Conservation (phyloP, 2,888 invertebrate genomes). For the Chloromyia formosa region DNA sequence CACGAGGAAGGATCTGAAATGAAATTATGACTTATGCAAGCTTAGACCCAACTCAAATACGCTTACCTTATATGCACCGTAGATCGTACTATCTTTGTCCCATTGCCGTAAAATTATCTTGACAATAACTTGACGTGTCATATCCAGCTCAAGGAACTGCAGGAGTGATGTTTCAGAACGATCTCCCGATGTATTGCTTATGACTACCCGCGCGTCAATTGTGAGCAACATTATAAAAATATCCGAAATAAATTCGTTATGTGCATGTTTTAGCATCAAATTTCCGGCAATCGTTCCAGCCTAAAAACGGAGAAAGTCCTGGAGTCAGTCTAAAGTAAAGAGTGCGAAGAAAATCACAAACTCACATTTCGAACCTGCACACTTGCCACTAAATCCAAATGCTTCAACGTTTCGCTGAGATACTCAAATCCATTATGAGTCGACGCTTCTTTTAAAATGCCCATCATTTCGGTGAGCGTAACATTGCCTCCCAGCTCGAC, state of each 20-base stretch:
- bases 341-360: constrained; percentile 37
- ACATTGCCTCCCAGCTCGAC: constrained; percentile 70
- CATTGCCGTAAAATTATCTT: constrained; percentile 67
- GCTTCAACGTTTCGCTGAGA: constrained; percentile 65
- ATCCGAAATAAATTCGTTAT: constrained; percentile 73
- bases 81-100: constrained; percentile 64
- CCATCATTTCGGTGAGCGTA: constrained; percentile 65
- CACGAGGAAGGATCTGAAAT: constrained; percentile 69
- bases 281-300: constrained; percentile 73
- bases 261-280: constrained; percentile 71
- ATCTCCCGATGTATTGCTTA: constrained; percentile 65
- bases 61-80: constrained; percentile 57
- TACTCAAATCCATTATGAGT: constrained; percentile 65
- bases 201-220: constrained; percentile 55
- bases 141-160: too few species aligned
- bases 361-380: constrained; percentile 71
- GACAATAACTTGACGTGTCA: constrained; percentile 71
- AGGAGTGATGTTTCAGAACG: too few species aligned
- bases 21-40: too few species aligned
- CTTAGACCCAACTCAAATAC: too few species aligned
- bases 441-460: constrained; percentile 59
- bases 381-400: constrained; percentile 68
- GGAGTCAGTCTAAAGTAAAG: too few species aligned
- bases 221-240: constrained; percentile 65
- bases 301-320: constrained; percentile 60